A percentile compares a stretch with the other conserved stretches of the same genome.
phyloP scores from a whole-genome alignment of 2,113 vertebrate genomes.

The Micronycteris hirsuta region DNA sequence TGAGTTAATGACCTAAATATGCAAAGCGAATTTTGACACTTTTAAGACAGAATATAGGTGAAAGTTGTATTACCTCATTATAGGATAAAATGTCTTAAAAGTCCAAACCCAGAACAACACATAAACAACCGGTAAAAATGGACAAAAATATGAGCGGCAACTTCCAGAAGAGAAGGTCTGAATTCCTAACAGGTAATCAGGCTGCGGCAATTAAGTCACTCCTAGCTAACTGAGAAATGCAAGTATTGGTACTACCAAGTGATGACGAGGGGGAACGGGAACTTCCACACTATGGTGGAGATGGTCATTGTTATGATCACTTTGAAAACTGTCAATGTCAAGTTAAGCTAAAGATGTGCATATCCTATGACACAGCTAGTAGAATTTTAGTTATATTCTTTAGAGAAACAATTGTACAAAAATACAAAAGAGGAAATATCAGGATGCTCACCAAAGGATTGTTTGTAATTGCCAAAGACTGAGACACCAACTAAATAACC shows the following conservation, averaged over 20 bases:
- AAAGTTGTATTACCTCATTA: not conserved
- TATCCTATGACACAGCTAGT: not conserved
- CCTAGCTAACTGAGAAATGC: not conserved
- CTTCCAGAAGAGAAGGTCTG: not conserved
- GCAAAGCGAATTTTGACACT: not conserved
- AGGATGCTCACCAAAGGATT: not conserved
- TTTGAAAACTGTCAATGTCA: not conserved
- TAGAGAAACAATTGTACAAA: not conserved
- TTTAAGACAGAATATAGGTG: not conserved
- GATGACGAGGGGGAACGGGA: not conserved
- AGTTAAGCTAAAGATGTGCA: not conserved
- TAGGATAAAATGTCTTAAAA: not conserved
- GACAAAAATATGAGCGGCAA: not conserved
- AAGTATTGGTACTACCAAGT: not conserved
- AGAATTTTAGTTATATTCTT: not conserved
- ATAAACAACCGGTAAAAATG: not conserved
- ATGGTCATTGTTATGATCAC: not conserved
- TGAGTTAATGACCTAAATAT: not conserved
- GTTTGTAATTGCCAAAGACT: not conserved
- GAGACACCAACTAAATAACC: not conserved
- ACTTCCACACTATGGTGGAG: not conserved
- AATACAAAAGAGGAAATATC: not conserved
- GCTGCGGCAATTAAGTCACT: not conserved
- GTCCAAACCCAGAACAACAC: not conserved
- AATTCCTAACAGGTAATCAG: not conserved